Base-by-base conservation (phyloP, 2,888 invertebrate species). In the Dione vanillae region DNA sequence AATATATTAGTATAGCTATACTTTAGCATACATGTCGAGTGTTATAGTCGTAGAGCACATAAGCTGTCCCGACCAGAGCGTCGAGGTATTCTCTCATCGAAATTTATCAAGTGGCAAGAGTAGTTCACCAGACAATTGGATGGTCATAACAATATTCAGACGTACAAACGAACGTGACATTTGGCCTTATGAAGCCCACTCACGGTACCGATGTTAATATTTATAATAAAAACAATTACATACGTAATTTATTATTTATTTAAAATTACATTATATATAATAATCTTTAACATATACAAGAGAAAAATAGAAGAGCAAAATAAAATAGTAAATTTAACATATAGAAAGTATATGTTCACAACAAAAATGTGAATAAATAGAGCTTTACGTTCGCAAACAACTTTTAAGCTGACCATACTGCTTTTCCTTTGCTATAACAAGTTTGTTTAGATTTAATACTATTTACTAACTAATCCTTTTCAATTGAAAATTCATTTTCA, bases 1-100 rank as follows among this genome's bases (percentile, higher is more conserved):
- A 27, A 51, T 5, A 8, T 27, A 54, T 9, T 54, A 20, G 9
- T 54, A 54, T 14, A 9, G 0, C 3, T 16, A 10, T 10, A 11
- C 1, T 19, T 49, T 3, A 0, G 19, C 19, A 11, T 19, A 19
- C 11, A 6, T 49, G 16, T 19, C 16, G 11, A 49, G 49, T 49
- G 5, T 19, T 45, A 19, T 49, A 49, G 10, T 5, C 47, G 49
- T 35, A 49, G 45, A 68, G n/a, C n/a, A n/a, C n/a, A 56, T 49
- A 65, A 69, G 12, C 69, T 65, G 64, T 69, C 40, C 58, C 45
- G 62, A 58, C 65, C 69, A 41, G 16, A 56, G 10, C 19, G n/a
- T 35, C 41, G 37, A 62, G 62, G 37, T 62, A 69, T 69, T 69
- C 27, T 40, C 12, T 69, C 45, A 20, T 16, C 20, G 19, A 49